A percentile compares a stretch with the other conserved stretches of the same genome.
Conservation (phyloP, 2,888 invertebrate genomes). For the Synergus japonicus region DNA sequence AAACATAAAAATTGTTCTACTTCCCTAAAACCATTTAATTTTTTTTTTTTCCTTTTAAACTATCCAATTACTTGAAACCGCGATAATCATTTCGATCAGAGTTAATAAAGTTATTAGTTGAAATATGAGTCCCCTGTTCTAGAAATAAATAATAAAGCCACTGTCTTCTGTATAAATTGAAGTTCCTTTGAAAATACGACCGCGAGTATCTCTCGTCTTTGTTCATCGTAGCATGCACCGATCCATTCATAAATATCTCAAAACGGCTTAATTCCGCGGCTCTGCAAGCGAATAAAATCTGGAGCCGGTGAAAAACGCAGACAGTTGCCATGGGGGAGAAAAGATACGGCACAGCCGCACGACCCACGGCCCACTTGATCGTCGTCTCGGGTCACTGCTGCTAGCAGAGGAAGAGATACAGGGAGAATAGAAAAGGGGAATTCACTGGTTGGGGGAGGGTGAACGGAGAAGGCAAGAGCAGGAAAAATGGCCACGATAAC, state of each 20-base stretch:
- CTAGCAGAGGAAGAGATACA: constrained; percentile 43
- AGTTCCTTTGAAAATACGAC: constrained; percentile 53
- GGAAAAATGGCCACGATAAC: constrained; percentile 68
- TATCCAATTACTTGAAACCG: neutral
- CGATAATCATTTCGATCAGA: neutral
- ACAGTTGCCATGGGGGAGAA: constrained; percentile 64
- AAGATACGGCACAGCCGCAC: constrained; percentile 58
- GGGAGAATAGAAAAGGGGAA: constrained; percentile 38
- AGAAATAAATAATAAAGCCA: constrained; percentile 43
- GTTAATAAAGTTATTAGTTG: neutral
- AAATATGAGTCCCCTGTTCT: neutral
- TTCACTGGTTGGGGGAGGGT: constrained; percentile 46
- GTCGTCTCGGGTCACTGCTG: constrained; percentile 69
- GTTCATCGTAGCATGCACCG: constrained; percentile 65
- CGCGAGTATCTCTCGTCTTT: constrained; percentile 60
- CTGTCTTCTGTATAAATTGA: constrained; percentile 64
- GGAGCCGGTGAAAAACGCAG: constrained; percentile 74
- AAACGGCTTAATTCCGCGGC: constrained; percentile 77
- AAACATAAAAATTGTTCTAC: too few species aligned
- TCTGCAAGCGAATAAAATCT: constrained; percentile 73
- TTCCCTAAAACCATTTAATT: too few species aligned
- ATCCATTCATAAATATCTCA: constrained; percentile 77
- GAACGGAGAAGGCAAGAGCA: constrained; percentile 53
- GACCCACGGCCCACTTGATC: constrained; percentile 71
- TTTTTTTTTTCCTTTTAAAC: too few species aligned